Conservation (phyloP, 53 echinoderm and acorn worm genomes). For the Henricia sp. region DNA sequence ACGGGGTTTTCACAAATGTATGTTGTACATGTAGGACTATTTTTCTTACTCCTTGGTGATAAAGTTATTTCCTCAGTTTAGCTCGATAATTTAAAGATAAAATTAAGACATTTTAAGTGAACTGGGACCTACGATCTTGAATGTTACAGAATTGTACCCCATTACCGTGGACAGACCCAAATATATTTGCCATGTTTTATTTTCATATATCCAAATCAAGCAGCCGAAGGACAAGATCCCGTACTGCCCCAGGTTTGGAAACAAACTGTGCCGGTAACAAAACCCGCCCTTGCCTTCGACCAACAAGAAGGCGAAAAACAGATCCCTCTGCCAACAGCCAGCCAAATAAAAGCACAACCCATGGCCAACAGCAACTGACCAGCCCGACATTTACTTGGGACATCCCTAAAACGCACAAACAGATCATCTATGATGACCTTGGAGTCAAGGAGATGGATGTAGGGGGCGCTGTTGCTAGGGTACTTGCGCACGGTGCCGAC, state of each 20-base stretch:
- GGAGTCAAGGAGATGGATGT: conserved; percentile 72
- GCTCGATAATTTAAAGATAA: too few relatives aligned
- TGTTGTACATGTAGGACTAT: too few relatives aligned
- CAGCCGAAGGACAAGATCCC: conserved; percentile 25
- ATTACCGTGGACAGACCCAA: too few relatives aligned
- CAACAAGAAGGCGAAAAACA: neutral
- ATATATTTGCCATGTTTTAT: too few relatives aligned
- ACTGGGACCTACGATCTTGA: too few relatives aligned
- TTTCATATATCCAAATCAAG: too few relatives aligned
- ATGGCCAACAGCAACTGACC: neutral
- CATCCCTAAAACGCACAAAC: conserved; percentile 59
- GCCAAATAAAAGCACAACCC: neutral
- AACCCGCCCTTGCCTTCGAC: too few relatives aligned
- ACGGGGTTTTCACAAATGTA: too few relatives aligned
- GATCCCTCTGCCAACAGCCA: neutral
- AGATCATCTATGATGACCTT: conserved; percentile 74
- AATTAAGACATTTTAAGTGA: too few relatives aligned
- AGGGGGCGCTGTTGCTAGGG: neutral
- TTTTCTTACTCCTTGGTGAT: too few relatives aligned
- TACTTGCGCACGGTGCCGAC: neutral
- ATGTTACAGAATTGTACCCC: too few relatives aligned
- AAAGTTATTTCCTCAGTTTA: too few relatives aligned
- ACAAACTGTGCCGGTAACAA: neutral
- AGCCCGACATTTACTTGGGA: conserved; percentile 73
- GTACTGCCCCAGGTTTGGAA: conserved; percentile 3